Conservation (phyloP, 2,888 invertebrate species). For the Resseliella maxima region DNA sequence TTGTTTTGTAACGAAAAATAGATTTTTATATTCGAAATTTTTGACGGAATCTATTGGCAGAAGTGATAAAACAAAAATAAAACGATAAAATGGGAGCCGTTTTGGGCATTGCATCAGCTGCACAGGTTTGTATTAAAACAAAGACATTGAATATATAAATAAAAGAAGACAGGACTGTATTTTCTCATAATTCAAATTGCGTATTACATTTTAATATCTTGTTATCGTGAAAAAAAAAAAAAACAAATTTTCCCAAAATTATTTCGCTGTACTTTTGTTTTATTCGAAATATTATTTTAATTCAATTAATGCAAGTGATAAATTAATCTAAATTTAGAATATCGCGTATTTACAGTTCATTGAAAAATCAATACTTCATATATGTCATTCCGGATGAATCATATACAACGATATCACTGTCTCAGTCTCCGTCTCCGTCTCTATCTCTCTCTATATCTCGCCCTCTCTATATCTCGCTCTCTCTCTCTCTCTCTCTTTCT, state of each 20-base stretch:
- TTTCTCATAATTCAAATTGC: background rate
- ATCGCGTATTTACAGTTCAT: background rate
- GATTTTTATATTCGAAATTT: background rate
- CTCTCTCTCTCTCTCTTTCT: too few relatives aligned
- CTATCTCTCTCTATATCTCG: too few relatives aligned
- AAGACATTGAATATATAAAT: background rate
- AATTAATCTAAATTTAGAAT: background rate
- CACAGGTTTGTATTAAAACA: constrained; percentile 68
- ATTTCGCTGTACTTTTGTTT: background rate
- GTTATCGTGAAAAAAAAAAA: too few relatives aligned
- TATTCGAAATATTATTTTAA: background rate
- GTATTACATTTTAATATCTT: background rate
- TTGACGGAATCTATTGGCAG: background rate
- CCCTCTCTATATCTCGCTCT: too few relatives aligned
- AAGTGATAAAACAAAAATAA: constrained; percentile 16
- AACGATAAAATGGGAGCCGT: constrained; percentile 72
- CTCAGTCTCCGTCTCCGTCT: background rate
- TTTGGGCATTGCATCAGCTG: constrained; percentile 73
- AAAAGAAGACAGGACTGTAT: background rate
- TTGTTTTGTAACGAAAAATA: background rate
- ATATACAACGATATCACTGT: background rate
- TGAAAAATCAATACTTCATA: constrained; percentile 8
- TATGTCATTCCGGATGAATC: constrained; percentile 24
- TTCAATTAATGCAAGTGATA: background rate
- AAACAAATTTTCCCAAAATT: too few relatives aligned